Evolutionary conservation across 2,113 vertebrate genomes (phyloP), one percentile per base, ranked within the genome.

Genomic region (Semicossyphus pulcher): DNA sequence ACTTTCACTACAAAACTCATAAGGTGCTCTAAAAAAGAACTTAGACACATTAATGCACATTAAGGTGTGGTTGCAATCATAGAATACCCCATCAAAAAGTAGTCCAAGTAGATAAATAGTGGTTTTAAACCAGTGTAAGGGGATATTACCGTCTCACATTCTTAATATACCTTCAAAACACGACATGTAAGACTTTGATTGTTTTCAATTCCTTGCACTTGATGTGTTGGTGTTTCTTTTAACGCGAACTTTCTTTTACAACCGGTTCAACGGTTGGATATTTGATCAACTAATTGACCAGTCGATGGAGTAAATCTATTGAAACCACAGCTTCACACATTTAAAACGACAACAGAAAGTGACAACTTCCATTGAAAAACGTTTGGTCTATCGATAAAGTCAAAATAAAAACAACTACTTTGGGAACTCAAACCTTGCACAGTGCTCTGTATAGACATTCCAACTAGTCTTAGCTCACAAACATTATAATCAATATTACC

Each of bases 391-490:
- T 87, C 54, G 23, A 90, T 86, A 89, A 88, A 89, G 53, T 79
- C 53, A 72, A 89, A 88, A 84, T n/a, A 70, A 80, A 63, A 59
- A 79, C 73, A 87, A 89, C 89, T 91, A 91, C 91, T 92, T 92
- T 92, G 89, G 89, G 80, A 89, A 90, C 82, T 88, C 57, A 91
- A 90, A 92, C 79, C 78, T 92, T 93, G 93, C 94, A 95, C 94
- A 95, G 94, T 94, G 94, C 92, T 94, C 92, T 91, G 87, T 87
- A 86, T 88, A 91, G 91, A 94, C 92, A 91, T 93, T 93, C 89
- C 92, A 83, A 92, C 91, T 92, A 93, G 91, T 93, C 90, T 92
- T 92, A 91, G 91, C 90, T 93, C 92, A 94, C 89, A 90, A 92
- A 91, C 92, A 93, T 93, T 88, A 92, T 91, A 91, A 91, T 93